Evolutionary conservation across 2,797 vertebrate genomes (phyloP).

Genomic region (Anguilla anguilla): DNA sequence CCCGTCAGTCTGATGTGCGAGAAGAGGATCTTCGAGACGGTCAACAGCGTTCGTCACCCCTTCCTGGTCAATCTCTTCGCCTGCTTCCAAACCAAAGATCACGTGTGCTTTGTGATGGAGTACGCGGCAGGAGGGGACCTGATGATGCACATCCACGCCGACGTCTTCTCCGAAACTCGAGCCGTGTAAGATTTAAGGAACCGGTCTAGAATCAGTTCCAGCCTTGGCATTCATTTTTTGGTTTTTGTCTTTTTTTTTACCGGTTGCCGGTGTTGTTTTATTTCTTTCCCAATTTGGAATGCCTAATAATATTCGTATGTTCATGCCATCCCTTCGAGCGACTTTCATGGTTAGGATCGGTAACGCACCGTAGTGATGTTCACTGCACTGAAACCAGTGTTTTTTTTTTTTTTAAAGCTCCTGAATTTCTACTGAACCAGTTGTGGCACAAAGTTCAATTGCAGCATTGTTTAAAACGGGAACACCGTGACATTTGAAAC

Average conservation of each 20-base stretch:
- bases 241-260: neutral
- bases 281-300: neutral
- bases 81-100: conserved; percentile 98
- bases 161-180: conserved; percentile 94
- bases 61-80: conserved; percentile 99
- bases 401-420: neutral
- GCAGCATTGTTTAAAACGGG: neutral
- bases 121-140: conserved; percentile 97
- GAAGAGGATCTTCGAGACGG: conserved; percentile 98
- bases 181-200: conserved; percentile 74
- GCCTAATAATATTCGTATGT: neutral
- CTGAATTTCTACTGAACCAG: neutral
- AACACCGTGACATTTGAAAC: neutral
- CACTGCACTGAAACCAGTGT: too few species aligned
- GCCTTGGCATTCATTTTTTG: neutral
- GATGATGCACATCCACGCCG: conserved; percentile 99
- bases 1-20: conserved; percentile 92
- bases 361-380: too few species aligned
- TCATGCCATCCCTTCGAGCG: neutral
- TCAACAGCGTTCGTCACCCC: conserved; percentile 97
- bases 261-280: neutral
- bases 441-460: neutral
- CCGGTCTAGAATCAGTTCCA: neutral
- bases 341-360: too few species aligned
- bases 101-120: conserved; percentile 99